Evolutionary conservation across 92 coral and sea anemone species (phyloP).

Genomic region (Anthopleura xanthogrammica): DNA sequence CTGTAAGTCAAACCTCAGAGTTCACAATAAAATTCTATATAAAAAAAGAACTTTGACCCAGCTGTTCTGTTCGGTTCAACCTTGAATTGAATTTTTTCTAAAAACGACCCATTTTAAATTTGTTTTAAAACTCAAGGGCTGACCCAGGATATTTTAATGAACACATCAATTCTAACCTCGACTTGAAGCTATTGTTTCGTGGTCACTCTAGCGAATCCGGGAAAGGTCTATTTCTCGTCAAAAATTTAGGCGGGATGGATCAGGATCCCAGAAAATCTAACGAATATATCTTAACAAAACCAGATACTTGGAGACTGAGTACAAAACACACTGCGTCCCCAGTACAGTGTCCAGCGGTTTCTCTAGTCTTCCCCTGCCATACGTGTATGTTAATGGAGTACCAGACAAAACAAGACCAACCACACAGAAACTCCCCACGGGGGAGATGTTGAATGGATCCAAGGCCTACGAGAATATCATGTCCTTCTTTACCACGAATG

Average conservation of each 20-base stretch:
- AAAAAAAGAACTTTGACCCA: too few species aligned
- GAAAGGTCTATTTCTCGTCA: not conserved
- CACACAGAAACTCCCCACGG: constrained; percentile 48
- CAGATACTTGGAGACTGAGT: constrained; percentile 62
- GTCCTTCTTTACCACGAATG: constrained; percentile 48
- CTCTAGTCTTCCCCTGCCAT: constrained; percentile 52
- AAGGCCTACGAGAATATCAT: constrained; percentile 44
- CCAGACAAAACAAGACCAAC: constrained; percentile 46
- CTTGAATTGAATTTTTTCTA: too few species aligned
- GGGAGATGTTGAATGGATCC: constrained; percentile 42
- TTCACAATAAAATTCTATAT: too few species aligned
- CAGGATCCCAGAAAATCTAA: not conserved
- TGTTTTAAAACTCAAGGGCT: too few species aligned
- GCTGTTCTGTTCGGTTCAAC: too few species aligned
- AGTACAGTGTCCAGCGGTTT: constrained; percentile 71
- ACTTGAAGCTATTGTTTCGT: too few species aligned
- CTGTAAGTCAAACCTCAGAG: too few species aligned
- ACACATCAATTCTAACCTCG: too few species aligned
- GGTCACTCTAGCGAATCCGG: too few species aligned
- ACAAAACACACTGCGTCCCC: constrained; percentile 64
- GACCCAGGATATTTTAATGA: too few species aligned
- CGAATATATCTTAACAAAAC: not conserved
- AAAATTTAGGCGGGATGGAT: not conserved
- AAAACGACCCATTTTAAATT: too few species aligned
- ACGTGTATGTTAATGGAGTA: constrained; percentile 59